A percentile compares a stretch with the other conserved stretches of the same genome.
These are phyloP conservation scores for Brachionichthys hirsutus DNA, from an alignment of 2,113 vertebrate genomes.

Conservation along the genomic window DNA sequence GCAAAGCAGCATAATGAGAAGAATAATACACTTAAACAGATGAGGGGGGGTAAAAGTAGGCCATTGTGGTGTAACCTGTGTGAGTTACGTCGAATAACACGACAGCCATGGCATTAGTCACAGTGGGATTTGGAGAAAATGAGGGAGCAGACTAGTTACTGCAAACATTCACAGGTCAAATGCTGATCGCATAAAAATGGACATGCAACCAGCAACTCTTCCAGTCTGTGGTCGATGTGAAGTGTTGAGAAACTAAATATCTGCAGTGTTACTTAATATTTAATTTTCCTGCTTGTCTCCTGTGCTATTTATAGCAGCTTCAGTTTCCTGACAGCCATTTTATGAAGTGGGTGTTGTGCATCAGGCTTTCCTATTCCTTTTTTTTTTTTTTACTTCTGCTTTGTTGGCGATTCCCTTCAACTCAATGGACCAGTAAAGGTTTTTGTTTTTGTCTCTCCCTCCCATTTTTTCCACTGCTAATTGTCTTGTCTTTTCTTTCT, in stretches of 20 bases:
- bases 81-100: no score
- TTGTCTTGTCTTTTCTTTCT: constrained; percentile 5
- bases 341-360: constrained; percentile 43
- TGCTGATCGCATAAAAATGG: constrained; percentile 2
- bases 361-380: constrained; percentile 41
- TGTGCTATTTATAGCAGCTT: constrained; percentile 63
- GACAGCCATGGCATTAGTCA: constrained; percentile 56
- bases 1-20: constrained; percentile 2
- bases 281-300: constrained; percentile 54
- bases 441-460: constrained; percentile 11
- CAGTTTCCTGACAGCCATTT: constrained; percentile 58
- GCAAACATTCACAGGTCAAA: constrained; percentile 28
- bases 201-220: constrained; percentile 4
- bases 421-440: constrained; percentile 4
- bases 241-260: constrained; percentile 52
- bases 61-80: no score
- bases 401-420: constrained; percentile 45
- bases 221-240: constrained; percentile 1
- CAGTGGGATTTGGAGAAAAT: constrained; percentile 21
- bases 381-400: constrained; percentile 9
- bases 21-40: constrained; percentile 7
- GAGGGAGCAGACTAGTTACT: constrained; percentile 16
- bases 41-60: constrained; percentile 39
- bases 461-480: no score
- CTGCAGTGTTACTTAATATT: constrained; percentile 70